Conservation (phyloP, 2,113 vertebrate species). For the Silurus meridionalis region DNA sequence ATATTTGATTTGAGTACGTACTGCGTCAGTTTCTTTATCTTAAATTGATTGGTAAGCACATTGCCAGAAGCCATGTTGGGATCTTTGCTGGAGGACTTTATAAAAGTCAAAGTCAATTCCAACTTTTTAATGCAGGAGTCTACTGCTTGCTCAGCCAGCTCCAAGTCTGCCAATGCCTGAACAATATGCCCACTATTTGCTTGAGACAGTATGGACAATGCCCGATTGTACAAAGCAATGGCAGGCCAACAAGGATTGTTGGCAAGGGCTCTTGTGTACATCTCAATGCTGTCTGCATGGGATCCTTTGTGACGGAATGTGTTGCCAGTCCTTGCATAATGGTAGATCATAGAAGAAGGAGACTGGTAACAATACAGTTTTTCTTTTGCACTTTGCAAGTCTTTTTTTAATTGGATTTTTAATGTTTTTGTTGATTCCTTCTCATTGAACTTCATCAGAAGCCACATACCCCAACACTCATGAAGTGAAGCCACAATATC, state of each 20-base stretch:
- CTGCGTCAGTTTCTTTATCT: not conserved
- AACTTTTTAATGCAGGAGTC: constrained; percentile 45
- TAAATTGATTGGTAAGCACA: constrained; percentile 46
- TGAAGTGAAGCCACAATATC: constrained; percentile 59
- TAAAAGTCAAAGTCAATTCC: not conserved
- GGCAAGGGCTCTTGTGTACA: constrained; percentile 62
- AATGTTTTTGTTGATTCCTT: constrained; percentile 5
- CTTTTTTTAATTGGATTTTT: constrained; percentile 21
- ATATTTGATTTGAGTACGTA: constrained; percentile 47
- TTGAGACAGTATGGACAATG: constrained; percentile 52
- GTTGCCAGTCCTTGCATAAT: constrained; percentile 61
- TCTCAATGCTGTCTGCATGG: constrained; percentile 48
- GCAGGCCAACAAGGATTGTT: constrained; percentile 54
- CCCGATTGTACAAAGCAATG: constrained; percentile 64
- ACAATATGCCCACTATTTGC: constrained; percentile 34
- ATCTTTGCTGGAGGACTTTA: not conserved
- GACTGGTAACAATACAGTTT: constrained; percentile 46
- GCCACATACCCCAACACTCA: constrained; percentile 69
- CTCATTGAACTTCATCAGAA: constrained; percentile 49
- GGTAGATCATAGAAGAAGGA: constrained; percentile 58
- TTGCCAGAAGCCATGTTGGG: not conserved
- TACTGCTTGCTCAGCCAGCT: constrained; percentile 53
- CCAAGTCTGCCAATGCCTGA: constrained; percentile 58
- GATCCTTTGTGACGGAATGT: constrained; percentile 17
- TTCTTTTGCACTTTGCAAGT: constrained; percentile 38